A percentile compares a stretch with the other conserved stretches of the same genome.
Conservation (phyloP, 2,797 vertebrate genomes). For the Melanogrammus aeglefinus region DNA sequence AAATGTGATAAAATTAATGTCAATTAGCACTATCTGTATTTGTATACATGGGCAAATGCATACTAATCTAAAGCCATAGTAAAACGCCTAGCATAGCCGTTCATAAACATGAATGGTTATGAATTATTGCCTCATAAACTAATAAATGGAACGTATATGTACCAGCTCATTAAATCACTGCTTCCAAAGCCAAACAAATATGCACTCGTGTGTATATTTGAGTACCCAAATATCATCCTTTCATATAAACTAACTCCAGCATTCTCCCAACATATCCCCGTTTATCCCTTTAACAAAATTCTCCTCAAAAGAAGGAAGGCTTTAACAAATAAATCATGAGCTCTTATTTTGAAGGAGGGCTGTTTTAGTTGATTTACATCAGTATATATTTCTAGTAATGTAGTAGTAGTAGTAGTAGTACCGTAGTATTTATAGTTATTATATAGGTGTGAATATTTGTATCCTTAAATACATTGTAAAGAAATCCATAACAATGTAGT, state of each 20-base stretch:
- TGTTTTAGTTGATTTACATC: neutral
- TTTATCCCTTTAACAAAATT: neutral
- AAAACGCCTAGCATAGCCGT: neutral
- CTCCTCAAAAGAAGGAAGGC: neutral
- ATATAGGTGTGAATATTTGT: neutral
- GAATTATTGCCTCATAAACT: constrained; percentile 24
- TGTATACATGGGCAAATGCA: neutral
- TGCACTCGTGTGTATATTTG: constrained; percentile 65
- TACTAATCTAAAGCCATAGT: neutral
- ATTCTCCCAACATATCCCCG: constrained; percentile 16
- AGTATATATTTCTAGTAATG: neutral
- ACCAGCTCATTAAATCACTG: constrained; percentile 39
- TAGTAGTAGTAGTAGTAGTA: neutral
- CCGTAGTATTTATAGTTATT: neutral
- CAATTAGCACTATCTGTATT: neutral
- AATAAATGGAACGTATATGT: constrained; percentile 19
- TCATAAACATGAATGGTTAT: neutral
- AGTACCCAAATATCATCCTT: constrained; percentile 25
- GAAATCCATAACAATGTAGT: neutral
- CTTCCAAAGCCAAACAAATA: constrained; percentile 60
- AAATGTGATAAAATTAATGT: neutral
- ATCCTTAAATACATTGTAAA: neutral
- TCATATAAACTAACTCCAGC: constrained; percentile 5
- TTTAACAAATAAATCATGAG: neutral
- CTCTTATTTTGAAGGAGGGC: neutral